Percentiles rank a stretch among this genome's conserved stretches.
These are phyloP conservation scores for Drosophila littoralis DNA, from an alignment of 1,140 invertebrate species.

Conservation along the genomic window DNA sequence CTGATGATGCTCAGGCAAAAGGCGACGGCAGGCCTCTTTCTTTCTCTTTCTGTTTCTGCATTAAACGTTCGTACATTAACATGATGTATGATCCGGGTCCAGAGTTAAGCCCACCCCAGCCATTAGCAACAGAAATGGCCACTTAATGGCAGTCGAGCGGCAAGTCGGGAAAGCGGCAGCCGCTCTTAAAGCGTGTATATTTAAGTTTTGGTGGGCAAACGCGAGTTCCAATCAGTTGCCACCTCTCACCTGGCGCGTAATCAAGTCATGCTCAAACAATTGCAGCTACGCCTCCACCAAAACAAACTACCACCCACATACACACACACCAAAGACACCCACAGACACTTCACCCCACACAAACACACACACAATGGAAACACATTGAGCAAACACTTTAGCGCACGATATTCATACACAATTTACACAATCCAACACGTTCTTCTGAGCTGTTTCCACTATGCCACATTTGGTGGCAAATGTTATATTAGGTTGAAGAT, in stretches of 20 bases:
- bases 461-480: not conserved
- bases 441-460: constrained; percentile 20
- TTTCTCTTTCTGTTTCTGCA: constrained; percentile 17
- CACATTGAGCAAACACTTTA: constrained; percentile 51
- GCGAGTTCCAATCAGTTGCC: constrained; percentile 30
- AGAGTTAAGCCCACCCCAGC: constrained; percentile 20
- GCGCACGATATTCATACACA: constrained; percentile 43
- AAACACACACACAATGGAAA: constrained; percentile 15
- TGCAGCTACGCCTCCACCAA: constrained; percentile 21
- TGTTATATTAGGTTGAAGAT: not conserved
- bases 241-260: constrained; percentile 35
- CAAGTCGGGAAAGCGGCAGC: constrained; percentile 5
- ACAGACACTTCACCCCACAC: not conserved
- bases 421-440: constrained; percentile 21
- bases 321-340: not conserved
- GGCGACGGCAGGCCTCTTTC: not conserved
- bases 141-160: constrained; percentile 45
- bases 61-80: constrained; percentile 57
- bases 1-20: constrained; percentile 32
- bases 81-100: constrained; percentile 47
- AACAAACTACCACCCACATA: not conserved
- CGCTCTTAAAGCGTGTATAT: constrained; percentile 17
- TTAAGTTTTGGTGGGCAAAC: constrained; percentile 14
- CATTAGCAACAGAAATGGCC: constrained; percentile 57
- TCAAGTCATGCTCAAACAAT: constrained; percentile 54